Percentiles rank a stretch among this genome's conserved stretches.
Evolutionary conservation across 2,888 invertebrate species (phyloP).

Genomic region (Plagodis pulveraria): DNA sequence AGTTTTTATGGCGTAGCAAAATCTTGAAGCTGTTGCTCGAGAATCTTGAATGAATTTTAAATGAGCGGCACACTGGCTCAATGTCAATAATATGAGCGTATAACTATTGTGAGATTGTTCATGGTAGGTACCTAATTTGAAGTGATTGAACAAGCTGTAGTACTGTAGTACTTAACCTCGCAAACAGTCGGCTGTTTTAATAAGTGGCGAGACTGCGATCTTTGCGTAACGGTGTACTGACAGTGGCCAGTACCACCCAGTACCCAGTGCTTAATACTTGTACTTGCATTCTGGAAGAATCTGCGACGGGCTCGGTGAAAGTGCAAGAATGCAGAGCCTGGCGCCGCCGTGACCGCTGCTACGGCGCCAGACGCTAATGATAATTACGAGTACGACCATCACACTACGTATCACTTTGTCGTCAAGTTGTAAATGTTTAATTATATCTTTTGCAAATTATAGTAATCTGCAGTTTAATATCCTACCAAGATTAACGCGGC

Average conservation of each 20-base stretch:
- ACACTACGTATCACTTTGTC: conserved; percentile 40
- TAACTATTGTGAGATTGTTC: neutral
- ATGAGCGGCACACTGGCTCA: conserved; percentile 1
- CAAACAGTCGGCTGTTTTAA: conserved; percentile 33
- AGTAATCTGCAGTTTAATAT: no score
- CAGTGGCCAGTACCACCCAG: conserved; percentile 29
- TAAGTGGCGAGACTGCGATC: conserved; percentile 42
- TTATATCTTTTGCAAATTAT: conserved; percentile 19
- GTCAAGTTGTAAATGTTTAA: conserved; percentile 23
- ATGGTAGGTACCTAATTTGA: conserved; percentile 21
- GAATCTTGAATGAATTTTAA: conserved; percentile 8
- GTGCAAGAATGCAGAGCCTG: conserved; percentile 65
- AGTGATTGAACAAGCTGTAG: conserved; percentile 34
- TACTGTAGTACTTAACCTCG: conserved; percentile 36
- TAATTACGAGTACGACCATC: conserved; percentile 39
- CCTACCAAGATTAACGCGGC: no score
- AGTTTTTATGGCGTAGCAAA: no score
- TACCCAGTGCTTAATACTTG: conserved; percentile 1
- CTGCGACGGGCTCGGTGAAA: conserved; percentile 59
- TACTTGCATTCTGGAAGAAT: conserved; percentile 42
- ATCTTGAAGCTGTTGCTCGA: no score
- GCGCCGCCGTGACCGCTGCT: conserved; percentile 34
- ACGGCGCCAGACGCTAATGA: conserved; percentile 48
- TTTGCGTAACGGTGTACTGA: conserved; percentile 54
- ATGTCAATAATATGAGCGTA: conserved; percentile 15